Conservation (phyloP, 2,113 vertebrate species). For the Grallaria varia region DNA sequence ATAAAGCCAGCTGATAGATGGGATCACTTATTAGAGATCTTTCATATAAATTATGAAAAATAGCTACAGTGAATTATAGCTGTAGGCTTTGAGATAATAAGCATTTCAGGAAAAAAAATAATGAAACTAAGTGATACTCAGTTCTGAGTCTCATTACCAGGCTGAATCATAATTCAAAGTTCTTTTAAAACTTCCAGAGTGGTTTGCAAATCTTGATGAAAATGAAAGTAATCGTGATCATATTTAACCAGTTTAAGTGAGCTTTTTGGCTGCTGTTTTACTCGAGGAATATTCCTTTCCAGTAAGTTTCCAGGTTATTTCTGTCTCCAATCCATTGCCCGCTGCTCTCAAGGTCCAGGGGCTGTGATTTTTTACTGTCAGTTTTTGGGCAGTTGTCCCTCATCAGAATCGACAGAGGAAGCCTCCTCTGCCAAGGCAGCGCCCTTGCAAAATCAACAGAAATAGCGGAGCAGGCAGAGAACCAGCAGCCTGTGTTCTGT, state of each 20-base stretch:
- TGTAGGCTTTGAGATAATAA: constrained; percentile 43
- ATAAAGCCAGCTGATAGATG: constrained; percentile 15
- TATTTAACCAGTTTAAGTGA: background rate
- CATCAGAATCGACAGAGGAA: background rate
- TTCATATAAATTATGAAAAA: constrained; percentile 48
- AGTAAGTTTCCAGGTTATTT: background rate
- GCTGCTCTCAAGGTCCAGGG: background rate
- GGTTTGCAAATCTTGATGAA: constrained; percentile 6
- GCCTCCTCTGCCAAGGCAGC: background rate
- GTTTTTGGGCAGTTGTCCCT: background rate
- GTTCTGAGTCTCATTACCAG: constrained; percentile 8
- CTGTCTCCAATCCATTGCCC: background rate
- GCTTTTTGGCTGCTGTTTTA: background rate
- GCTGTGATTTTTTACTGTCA: background rate
- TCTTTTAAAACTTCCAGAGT: background rate
- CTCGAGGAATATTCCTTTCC: background rate
- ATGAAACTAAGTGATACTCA: constrained; percentile 11
- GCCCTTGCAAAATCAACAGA: background rate
- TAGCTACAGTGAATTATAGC: constrained; percentile 32
- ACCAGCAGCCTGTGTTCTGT: background rate
- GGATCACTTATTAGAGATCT: constrained; percentile 29
- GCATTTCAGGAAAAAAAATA: constrained; percentile 28
- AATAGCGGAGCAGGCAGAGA: background rate
- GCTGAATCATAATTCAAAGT: constrained; percentile 19
- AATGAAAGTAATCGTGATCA: background rate